These are phyloP conservation scores for Neopelma chrysocephalum DNA, from an alignment of 2,797 vertebrate genomes.

Conservation along the genomic window DNA sequence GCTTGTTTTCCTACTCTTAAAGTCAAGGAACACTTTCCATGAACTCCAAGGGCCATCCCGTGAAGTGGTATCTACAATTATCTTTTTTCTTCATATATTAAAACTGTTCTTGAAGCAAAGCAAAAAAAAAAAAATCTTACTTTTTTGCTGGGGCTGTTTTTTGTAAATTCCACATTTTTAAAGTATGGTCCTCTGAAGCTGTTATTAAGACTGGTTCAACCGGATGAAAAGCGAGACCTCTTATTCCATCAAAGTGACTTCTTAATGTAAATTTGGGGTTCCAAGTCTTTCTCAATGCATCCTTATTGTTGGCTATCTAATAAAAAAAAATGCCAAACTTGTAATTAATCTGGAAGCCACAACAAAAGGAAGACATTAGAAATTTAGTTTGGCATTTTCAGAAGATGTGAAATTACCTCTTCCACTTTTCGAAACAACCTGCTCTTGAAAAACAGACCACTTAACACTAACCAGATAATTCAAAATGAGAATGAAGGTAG, in stretches of 20 bases:
- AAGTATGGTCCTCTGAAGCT: constrained; percentile 96
- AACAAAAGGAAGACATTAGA: neutral
- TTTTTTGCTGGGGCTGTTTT: constrained; percentile 98
- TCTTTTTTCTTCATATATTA: neutral
- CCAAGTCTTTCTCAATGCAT: constrained; percentile 97
- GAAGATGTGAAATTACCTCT: neutral
- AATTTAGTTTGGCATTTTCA: constrained; percentile 26
- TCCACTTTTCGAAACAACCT: neutral
- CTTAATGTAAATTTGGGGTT: constrained; percentile 98
- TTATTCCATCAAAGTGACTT: constrained; percentile 97
- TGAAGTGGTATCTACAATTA: neutral
- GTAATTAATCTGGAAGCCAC: constrained; percentile 10
- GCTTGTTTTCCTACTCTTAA: neutral
- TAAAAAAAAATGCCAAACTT: constrained; percentile 43
- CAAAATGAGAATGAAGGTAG: neutral
- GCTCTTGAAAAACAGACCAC: neutral
- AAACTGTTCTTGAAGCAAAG: neutral
- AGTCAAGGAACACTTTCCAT: neutral
- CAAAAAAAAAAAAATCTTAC: constrained; percentile 74
- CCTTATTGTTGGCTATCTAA: constrained; percentile 97
- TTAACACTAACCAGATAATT: neutral
- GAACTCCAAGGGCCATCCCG: neutral
- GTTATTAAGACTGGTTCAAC: constrained; percentile 95
- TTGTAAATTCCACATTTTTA: constrained; percentile 99
- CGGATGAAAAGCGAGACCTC: constrained; percentile 93